Evolutionary conservation across 53 echinoderm and acorn worm species (phyloP).

Genomic region (Astropecten irregularis): DNA sequence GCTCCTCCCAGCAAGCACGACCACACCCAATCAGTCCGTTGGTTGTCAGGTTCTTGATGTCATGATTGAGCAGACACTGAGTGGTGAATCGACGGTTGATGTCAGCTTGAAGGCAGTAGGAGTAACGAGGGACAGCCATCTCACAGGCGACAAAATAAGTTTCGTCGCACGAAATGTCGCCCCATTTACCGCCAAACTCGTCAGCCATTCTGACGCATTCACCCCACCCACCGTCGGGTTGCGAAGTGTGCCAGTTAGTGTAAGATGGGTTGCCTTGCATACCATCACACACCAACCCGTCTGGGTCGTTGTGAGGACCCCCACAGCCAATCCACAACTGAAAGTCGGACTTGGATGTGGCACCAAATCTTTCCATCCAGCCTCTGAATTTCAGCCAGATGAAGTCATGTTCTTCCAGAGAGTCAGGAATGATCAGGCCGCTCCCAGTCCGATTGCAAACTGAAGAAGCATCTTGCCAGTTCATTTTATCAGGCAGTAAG

Average conservation of each 20-base stretch:
- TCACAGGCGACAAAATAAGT: no score
- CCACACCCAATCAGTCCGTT: no score
- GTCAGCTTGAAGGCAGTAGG: background rate
- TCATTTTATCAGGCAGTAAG: background rate
- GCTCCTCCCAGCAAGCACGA: constrained; percentile 15
- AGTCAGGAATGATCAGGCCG: background rate
- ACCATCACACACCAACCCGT: background rate
- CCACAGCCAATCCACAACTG: background rate
- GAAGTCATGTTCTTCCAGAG: background rate
- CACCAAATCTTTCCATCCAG: background rate
- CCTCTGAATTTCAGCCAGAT: background rate
- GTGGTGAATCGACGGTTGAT: background rate
- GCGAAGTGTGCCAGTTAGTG: background rate
- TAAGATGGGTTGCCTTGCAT: background rate
- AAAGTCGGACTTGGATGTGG: background rate
- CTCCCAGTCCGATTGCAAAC: no score
- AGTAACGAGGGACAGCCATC: background rate
- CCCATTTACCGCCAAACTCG: background rate
- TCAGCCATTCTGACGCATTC: background rate
- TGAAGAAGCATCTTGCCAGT: background rate
- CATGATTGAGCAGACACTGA: constrained; percentile 12
- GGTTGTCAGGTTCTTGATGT: no score
- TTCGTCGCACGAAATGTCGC: no score
- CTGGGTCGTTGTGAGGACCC: background rate
- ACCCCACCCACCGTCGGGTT: background rate